Evolutionary conservation across 2,888 invertebrate genomes (phyloP), one percentile per base, ranked within the genome.

Genomic region (Zygogramma bicolorata): DNA sequence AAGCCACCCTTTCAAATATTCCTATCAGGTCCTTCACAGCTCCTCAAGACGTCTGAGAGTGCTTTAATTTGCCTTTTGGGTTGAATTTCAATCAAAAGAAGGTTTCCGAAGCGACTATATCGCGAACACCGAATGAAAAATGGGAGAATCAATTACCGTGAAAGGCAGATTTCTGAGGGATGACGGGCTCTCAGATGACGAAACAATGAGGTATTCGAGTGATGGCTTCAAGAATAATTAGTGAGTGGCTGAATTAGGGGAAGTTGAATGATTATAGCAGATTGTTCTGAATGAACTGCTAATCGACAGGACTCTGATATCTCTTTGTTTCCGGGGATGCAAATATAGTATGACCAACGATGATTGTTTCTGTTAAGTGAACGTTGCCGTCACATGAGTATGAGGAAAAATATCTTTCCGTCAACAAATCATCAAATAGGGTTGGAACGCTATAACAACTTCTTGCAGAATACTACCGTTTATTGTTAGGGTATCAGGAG

Each of bases 11-110:
- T 18, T 63, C 63, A 63, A 18, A 10, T 46, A 49, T 63, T 63
- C 63, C 25, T 63, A 63, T 63, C 63, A 63, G 46, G 29, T 46
- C 46, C 63, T 63, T 18, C 63, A 46, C 63, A 63, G 63, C 31
- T 46, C n/a, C 46, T 60, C 4, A 25, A 27, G 18, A 27, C 29
- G 62, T 25, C 46, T 61, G 13, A 15, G 31, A n/a, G 46, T 27
- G 27, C 46, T 63, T 63, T 63, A 46, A 63, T 46, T 46, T 27
- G 63, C 63, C 42, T 63, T 61, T 63, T 31, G 29, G 63, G 20
- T 29, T 63, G 18, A 27, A 27, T 49, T 53, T 22, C 15, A 34
- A 27, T 61, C 25, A 25, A 25, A 6, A 25, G 25, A 46, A 15
- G 29, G 8, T 22, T 27, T 29, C 27, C 18, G 20, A n/a, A n/a